Evolutionary conservation across 2,888 invertebrate species (phyloP).

Genomic region (Scelioninae gen. 1): DNA sequence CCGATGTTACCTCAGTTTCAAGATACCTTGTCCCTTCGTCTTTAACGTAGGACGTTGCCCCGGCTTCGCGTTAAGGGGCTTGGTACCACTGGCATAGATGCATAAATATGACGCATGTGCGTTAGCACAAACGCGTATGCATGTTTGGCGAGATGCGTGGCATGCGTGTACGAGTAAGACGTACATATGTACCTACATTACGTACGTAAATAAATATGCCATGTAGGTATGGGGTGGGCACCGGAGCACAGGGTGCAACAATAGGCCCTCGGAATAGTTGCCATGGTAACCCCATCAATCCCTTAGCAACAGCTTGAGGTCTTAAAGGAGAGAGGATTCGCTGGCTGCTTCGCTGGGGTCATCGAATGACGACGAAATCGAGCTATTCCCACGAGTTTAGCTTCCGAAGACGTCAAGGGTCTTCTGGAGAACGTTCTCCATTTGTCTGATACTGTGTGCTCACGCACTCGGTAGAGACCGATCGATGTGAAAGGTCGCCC

Average conservation of each 20-base stretch:
- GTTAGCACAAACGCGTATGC: conserved; percentile 44
- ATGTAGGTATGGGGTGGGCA: conserved; percentile 76
- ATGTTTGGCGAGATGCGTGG: conserved; percentile 71
- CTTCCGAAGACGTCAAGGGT: conserved; percentile 66
- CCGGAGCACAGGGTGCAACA: conserved; percentile 82
- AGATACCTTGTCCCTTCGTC: conserved; percentile 76
- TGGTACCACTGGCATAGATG: conserved; percentile 84
- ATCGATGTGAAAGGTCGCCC: conserved; percentile 57
- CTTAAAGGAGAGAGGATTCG: conserved; percentile 83
- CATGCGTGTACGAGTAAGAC: conserved; percentile 76
- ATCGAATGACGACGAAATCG: conserved; percentile 75
- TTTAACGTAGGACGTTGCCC: conserved; percentile 83
- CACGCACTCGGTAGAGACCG: conserved; percentile 49
- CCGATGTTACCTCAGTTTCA: conserved; percentile 28
- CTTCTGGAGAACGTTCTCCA: conserved; percentile 67
- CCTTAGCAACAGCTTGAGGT: conserved; percentile 84
- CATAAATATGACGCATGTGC: conserved; percentile 76
- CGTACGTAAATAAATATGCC: conserved; percentile 84
- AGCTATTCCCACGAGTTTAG: conserved; percentile 61
- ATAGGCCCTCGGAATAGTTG: conserved; percentile 82
- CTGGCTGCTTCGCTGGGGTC: conserved; percentile 73
- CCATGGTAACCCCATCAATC: conserved; percentile 84
- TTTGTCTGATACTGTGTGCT: conserved; percentile 67
- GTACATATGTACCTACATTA: conserved; percentile 75
- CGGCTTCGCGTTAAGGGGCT: conserved; percentile 78